phyloP scores from a whole-genome alignment of 2,797 vertebrate genomes.

The Phrynocephalus vlangalii region DNA sequence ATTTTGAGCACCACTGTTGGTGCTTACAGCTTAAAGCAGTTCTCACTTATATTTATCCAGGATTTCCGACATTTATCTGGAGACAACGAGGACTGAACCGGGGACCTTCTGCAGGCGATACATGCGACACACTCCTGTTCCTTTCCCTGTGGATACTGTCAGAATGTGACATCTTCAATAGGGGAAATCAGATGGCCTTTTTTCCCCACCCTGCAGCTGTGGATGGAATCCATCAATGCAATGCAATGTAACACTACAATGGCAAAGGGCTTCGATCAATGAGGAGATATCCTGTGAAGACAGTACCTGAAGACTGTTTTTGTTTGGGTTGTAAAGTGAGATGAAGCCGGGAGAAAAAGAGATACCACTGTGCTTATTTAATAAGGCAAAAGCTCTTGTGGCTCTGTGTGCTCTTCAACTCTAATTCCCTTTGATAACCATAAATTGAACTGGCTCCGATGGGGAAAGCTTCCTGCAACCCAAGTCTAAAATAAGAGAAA shows the following conservation, averaged over 20 bases:
- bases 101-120: background rate
- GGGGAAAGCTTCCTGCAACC: slow-evolving; percentile 53
- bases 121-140: background rate
- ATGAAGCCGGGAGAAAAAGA: slow-evolving; percentile 20
- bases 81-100: background rate
- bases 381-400: slow-evolving; percentile 65
- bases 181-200: background rate
- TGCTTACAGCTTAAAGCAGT: background rate
- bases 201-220: fast-evolving
- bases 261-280: slow-evolving; percentile 52
- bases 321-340: slow-evolving; percentile 53
- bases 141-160: background rate
- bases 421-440: slow-evolving; percentile 70
- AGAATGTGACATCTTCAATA: background rate
- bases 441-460: slow-evolving; percentile 65
- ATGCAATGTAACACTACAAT: slow-evolving; percentile 27
- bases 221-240: background rate
- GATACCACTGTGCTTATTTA: slow-evolving; percentile 48
- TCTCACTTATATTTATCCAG: background rate
- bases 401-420: slow-evolving; percentile 64
- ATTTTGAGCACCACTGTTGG: background rate
- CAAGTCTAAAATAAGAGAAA: slow-evolving; percentile 61
- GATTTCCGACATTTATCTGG: background rate
- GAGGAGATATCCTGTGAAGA: slow-evolving; percentile 43
- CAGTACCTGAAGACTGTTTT: slow-evolving; percentile 61